Evolutionary conservation across 2,797 vertebrate genomes (phyloP).

Genomic region (Sibirionetta formosa): DNA sequence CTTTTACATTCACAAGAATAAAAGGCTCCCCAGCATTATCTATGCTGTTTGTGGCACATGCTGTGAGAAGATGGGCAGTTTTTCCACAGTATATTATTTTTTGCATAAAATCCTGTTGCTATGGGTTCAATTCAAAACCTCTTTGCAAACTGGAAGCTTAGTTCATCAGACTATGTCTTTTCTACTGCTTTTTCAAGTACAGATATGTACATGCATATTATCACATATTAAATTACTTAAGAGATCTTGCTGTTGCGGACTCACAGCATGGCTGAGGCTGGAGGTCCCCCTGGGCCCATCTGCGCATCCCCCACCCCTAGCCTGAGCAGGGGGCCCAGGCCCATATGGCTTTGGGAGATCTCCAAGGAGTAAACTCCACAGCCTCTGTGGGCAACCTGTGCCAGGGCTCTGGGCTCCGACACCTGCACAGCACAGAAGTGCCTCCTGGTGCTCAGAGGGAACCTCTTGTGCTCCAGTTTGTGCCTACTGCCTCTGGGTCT

Average conservation of each 20-base stretch:
- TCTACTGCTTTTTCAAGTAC: background rate
- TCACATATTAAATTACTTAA: background rate
- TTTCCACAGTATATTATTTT: background rate
- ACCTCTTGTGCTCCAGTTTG: too few relatives aligned
- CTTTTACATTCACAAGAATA: background rate
- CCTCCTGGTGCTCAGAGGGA: background rate
- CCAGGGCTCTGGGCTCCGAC: background rate
- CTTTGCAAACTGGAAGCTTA: background rate
- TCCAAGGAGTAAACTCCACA: background rate
- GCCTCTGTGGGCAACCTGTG: background rate
- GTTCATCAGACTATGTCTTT: background rate
- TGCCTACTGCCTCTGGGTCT: background rate
- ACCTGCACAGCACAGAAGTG: background rate
- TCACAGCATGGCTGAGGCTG: background rate
- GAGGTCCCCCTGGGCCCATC: background rate
- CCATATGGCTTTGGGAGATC: too few relatives aligned
- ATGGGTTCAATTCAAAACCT: background rate
- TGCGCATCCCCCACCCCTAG: background rate
- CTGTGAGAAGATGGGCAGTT: background rate
- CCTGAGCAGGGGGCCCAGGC: background rate
- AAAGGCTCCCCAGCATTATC: background rate
- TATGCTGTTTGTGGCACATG: background rate
- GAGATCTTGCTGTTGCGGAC: background rate
- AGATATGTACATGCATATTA: background rate
- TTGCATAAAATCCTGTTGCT: constrained; percentile 6